These are phyloP conservation scores for Thymelicus lineola DNA, from an alignment of 2,888 invertebrate genomes.

Conservation along the genomic window DNA sequence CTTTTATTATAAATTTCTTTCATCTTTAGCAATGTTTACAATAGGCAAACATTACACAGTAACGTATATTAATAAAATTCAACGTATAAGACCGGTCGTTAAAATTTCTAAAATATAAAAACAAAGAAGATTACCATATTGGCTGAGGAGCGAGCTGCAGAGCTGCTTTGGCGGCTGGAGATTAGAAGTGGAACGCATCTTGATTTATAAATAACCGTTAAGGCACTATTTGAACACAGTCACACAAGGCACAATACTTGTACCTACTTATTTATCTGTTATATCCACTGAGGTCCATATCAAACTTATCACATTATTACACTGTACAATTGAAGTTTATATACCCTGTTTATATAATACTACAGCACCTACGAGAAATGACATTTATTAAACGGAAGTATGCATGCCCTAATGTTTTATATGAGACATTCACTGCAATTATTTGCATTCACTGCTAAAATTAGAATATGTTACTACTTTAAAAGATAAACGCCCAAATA, in stretches of 20 bases:
- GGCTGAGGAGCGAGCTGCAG: constrained; percentile 61
- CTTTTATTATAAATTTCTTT: too few relatives aligned
- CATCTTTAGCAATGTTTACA: too few relatives aligned
- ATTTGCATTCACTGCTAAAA: constrained; percentile 1
- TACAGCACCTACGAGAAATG: neutral
- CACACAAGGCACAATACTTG: constrained; percentile 3
- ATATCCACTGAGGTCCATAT: neutral
- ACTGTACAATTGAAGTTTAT: neutral
- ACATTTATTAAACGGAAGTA: constrained; percentile 1
- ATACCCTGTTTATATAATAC: constrained; percentile 1
- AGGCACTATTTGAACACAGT: neutral
- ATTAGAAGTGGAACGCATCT: constrained; percentile 44
- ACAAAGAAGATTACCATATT: constrained; percentile 63
- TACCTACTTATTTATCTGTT: neutral
- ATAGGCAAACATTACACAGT: too few relatives aligned
- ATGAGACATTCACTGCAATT: constrained; percentile 17
- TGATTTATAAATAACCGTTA: constrained; percentile 13
- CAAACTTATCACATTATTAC: constrained; percentile 6
- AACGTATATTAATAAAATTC: too few relatives aligned
- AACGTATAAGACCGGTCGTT: neutral
- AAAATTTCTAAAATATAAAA: constrained; percentile 16
- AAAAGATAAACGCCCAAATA: neutral
- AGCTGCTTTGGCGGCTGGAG: constrained; percentile 46
- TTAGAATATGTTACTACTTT: neutral
- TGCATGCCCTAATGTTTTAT: constrained; percentile 6